These are phyloP conservation scores for Neoitamus cyanurus DNA, from an alignment of 2,888 invertebrate species.

Conservation along the genomic window DNA sequence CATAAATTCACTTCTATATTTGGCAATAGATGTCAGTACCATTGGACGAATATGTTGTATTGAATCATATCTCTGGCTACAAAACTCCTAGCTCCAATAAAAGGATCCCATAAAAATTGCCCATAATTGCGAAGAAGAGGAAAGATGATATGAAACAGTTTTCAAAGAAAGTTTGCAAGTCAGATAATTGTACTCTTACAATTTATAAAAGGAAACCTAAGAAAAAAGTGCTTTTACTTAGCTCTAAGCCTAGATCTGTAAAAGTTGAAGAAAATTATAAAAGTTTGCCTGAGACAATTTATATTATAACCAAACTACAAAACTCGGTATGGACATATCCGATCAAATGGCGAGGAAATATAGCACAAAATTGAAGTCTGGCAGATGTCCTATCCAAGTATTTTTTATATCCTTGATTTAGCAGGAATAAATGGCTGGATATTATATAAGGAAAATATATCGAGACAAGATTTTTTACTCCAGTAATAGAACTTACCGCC, in stretches of 20 bases:
- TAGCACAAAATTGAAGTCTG: conserved; percentile 55
- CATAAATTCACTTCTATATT: conserved; percentile 54
- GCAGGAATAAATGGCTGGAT: conserved; percentile 56
- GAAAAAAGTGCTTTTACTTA: conserved; percentile 40
- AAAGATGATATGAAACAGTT: conserved; percentile 22
- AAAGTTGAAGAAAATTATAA: conserved; percentile 44
- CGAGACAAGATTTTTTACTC: conserved; percentile 52
- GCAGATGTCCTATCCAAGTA: conserved; percentile 56
- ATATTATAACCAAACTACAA: not conserved
- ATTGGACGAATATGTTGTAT: conserved; percentile 54
- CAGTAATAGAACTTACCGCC: conserved; percentile 49
- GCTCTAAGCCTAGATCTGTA: conserved; percentile 43
- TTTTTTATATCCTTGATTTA: conserved; percentile 56
- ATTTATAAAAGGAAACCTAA: conserved; percentile 48
- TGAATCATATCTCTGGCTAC: conserved; percentile 51
- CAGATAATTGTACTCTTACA: conserved; percentile 47
- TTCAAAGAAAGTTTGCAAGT: conserved; percentile 14
- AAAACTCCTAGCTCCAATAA: conserved; percentile 51
- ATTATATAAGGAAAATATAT: conserved; percentile 54
- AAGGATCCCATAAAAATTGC: conserved; percentile 22
- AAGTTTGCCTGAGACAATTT: conserved; percentile 52
- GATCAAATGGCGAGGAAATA: conserved; percentile 57
- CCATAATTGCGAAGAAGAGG: conserved; percentile 22
- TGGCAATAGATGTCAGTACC: conserved; percentile 54
- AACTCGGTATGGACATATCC: conserved; percentile 52